Evolutionary conservation across 37 sponge, comb jelly and placozoan species (phyloP).

Genomic region (Aplysina aerophoba): DNA sequence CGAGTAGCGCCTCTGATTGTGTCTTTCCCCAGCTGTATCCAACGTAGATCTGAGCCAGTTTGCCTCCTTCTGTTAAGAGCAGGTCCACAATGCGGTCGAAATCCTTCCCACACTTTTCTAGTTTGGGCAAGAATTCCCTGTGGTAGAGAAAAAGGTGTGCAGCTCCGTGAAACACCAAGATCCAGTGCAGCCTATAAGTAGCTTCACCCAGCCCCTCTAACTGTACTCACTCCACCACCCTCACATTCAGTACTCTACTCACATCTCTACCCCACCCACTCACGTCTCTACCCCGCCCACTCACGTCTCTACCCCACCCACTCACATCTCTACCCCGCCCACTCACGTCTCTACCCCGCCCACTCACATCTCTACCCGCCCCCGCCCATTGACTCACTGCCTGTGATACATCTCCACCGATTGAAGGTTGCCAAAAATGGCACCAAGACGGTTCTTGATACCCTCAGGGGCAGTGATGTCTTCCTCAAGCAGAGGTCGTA

Average conservation of each 20-base stretch:
- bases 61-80: constrained; percentile 24
- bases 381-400: constrained; percentile 17
- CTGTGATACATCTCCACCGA: constrained; percentile 72
- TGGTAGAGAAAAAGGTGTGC: neutral
- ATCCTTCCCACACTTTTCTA: constrained; percentile 8
- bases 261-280: neutral
- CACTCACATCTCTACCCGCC: neutral
- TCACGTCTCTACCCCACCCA: neutral
- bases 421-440: constrained; percentile 81
- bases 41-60: constrained; percentile 57
- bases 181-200: too few species aligned
- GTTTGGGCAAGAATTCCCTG: constrained; percentile 8
- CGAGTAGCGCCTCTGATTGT: constrained; percentile 59
- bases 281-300: too few species aligned
- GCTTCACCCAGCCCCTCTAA: constrained; percentile 24
- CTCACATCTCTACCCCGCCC: too few species aligned
- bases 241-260: too few species aligned
- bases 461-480: constrained; percentile 39
- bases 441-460: constrained; percentile 61
- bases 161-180: too few species aligned
- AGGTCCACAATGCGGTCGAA: neutral
- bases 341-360: constrained; percentile 6
- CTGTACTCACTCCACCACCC: too few species aligned
- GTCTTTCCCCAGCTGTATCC: constrained; percentile 73
- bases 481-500: neutral